Conservation (phyloP, 2,797 vertebrate genomes). For the Luscinia luscinia region DNA sequence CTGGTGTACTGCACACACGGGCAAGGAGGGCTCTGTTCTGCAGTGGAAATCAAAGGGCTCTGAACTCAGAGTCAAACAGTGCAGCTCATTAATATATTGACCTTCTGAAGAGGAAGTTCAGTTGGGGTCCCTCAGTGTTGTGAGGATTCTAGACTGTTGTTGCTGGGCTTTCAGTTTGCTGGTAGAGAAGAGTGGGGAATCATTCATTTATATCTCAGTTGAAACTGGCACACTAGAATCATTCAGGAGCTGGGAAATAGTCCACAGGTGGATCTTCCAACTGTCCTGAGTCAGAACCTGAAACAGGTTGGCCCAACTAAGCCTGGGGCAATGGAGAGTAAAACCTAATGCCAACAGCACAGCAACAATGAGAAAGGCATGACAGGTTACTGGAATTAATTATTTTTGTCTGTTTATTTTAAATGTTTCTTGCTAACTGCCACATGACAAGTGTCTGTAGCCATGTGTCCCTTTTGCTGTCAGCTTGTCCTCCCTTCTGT, state of each 20-base stretch:
- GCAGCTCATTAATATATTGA: not conserved
- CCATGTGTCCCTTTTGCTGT: slow-evolving; percentile 66
- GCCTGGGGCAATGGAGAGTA: not conserved
- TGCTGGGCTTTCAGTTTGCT: not conserved
- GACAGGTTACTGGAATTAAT: not conserved
- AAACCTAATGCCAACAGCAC: not conserved
- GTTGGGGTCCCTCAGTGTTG: not conserved
- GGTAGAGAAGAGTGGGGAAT: not conserved
- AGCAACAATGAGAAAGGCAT: not conserved
- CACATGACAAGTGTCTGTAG: slow-evolving; percentile 64
- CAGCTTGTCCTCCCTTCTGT: slow-evolving; percentile 56
- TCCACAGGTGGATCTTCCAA: not conserved
- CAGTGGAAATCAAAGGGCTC: not conserved
- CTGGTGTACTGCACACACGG: not conserved
- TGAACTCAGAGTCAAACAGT: not conserved
- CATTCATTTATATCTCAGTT: not conserved
- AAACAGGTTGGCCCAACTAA: not conserved
- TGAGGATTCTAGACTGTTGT: not conserved
- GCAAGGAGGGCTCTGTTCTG: not conserved
- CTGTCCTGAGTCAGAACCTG: not conserved
- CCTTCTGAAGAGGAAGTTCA: not conserved
- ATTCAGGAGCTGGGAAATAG: slow-evolving; percentile 14
- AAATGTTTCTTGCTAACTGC: slow-evolving; percentile 65
- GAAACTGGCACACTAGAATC: not conserved
- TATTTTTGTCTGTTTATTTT: slow-evolving; percentile 60